These are phyloP conservation scores for Pogonomyrmex californicus DNA, from an alignment of 1,140 invertebrate species.

Conservation along the genomic window DNA sequence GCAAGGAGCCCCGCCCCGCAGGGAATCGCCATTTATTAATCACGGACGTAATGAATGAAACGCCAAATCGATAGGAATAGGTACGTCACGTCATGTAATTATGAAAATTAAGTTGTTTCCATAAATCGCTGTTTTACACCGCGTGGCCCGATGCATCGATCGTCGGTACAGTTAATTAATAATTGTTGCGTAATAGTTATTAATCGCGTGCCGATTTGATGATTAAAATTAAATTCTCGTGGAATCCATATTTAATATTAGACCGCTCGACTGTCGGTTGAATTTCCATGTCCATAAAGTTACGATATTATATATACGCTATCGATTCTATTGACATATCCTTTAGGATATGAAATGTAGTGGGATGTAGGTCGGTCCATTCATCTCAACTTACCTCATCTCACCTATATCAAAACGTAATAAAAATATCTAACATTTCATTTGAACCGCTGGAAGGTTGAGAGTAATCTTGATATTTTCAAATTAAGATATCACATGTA, in stretches of 20 bases:
- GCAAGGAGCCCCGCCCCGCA: slow-evolving; percentile 1
- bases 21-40: slow-evolving; percentile 55
- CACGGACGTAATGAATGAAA: slow-evolving; percentile 58
- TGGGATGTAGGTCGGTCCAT: slow-evolving; percentile 26
- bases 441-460: neutral
- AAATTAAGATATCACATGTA: neutral
- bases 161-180: neutral
- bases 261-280: neutral
- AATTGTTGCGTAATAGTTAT: neutral
- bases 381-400: slow-evolving; percentile 11
- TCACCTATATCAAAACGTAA: neutral
- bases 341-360: slow-evolving; percentile 8
- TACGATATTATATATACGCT: neutral
- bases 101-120: slow-evolving; percentile 44
- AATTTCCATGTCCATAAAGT: slow-evolving; percentile 21
- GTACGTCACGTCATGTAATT: slow-evolving; percentile 33
- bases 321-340: slow-evolving; percentile 11
- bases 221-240: neutral
- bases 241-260: neutral
- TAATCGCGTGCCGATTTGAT: slow-evolving; percentile 15
- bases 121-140: neutral
- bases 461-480: neutral
- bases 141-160: neutral
- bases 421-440: slow-evolving; percentile 38
- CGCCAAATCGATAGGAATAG: slow-evolving; percentile 25